Evolutionary conservation across 30 jellyfish, hydroid and myxozoan genomes (phyloP), one percentile per base, ranked within the genome.

Genomic region (Nemopilema nomurai): DNA sequence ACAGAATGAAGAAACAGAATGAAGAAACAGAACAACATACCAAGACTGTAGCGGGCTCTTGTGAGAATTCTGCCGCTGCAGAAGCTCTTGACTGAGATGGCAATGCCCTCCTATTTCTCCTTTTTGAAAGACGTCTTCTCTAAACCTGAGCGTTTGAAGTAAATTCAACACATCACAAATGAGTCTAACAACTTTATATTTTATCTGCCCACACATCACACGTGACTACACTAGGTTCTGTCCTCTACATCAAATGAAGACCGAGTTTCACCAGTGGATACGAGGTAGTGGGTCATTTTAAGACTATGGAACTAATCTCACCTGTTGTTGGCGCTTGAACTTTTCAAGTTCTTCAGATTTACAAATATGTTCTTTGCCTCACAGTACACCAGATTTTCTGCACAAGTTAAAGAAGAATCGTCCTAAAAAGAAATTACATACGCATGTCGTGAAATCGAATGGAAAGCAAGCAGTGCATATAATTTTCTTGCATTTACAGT

Each of bases 41-140:
- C 96, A 87, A 0, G 96, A 87, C 68, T 87, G 96, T 1, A 87
- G 88, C n/a, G 96, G 96, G 65, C 96, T 87, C 62, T 87, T 87
- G 49, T 87, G 81, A n/a, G 81, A 84, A 22, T 90, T 90, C 62
- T 87, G 96, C 28, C 69, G 63, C 22, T 74, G 65, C 24, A 20
- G 90, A 30, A 76, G 70, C 24, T 50, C 49, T 18, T 68, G 53
- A 16, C 76, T 41, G 74, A 90, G 62, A 31, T 74, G 57, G 73
- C 97, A 90, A 49, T 76, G 82, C 24, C 97, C 97, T 27, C 97
- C 97, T 51, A 90, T 83, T 19, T 77, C 91, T 19, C 94, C 93
- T 30, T 68, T 26, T 64, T 69, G 52, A 18, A 90, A 90, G 18
- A 90, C 71, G 31, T 75, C 86, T 66, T 90, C 91, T 27, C 50